phyloP scores from a whole-genome alignment of 2,797 vertebrate genomes.

The Enteromius trimaculatus region DNA sequence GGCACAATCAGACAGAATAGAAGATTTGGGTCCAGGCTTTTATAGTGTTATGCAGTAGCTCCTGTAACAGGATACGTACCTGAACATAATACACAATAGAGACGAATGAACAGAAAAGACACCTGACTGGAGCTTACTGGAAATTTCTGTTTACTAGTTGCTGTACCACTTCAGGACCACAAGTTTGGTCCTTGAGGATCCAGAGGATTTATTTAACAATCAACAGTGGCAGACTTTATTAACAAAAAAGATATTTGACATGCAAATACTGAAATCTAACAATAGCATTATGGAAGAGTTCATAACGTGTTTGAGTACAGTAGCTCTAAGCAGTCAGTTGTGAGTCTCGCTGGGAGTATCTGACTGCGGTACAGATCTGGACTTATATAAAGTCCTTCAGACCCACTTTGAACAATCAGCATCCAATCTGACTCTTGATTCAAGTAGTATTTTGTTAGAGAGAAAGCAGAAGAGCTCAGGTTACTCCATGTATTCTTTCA shows the following conservation, averaged over 20 bases:
- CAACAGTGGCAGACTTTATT: neutral
- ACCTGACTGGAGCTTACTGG: neutral
- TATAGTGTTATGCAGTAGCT: neutral
- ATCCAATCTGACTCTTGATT: neutral
- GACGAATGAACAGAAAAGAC: neutral
- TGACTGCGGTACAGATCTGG: neutral
- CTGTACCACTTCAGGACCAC: neutral
- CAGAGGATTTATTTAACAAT: neutral
- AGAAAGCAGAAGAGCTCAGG: neutral
- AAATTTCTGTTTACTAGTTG: neutral
- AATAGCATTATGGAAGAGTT: neutral
- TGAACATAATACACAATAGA: neutral
- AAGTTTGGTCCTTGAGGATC: neutral
- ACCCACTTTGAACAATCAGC: neutral
- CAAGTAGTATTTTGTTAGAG: neutral
- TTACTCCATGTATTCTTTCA: slow-evolving; percentile 2
- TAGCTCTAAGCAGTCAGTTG: slow-evolving; percentile 31
- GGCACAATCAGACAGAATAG: neutral
- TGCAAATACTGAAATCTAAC: neutral
- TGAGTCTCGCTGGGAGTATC: neutral
- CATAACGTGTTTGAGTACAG: slow-evolving; percentile 32
- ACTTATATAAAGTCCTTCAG: neutral
- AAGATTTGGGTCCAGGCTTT: neutral
- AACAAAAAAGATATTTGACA: neutral
- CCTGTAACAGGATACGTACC: slow-evolving; percentile 7